A percentile compares a stretch with the other conserved stretches of the same genome.
These are phyloP conservation scores for Cetoscarus ocellatus DNA, from an alignment of 2,797 vertebrate species.

Conservation along the genomic window DNA sequence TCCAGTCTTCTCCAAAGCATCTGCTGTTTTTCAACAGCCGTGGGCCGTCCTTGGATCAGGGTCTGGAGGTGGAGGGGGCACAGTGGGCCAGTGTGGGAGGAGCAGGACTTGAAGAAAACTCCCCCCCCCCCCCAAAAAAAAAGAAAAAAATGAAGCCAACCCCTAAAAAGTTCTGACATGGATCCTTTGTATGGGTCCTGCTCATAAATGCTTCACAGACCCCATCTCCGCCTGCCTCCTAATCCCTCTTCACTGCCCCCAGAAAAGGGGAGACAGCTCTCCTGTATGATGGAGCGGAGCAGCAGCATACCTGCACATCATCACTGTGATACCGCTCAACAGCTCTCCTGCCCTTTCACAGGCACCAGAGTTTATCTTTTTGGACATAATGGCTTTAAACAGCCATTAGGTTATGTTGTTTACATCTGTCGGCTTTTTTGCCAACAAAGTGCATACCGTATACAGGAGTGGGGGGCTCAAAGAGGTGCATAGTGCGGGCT, in stretches of 20 bases:
- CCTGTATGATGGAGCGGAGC: conserved; percentile 57
- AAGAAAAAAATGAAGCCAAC: conserved; percentile 46
- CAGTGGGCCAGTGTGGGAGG: conserved; percentile 64
- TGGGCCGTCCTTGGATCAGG: conserved; percentile 68
- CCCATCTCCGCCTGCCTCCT: conserved; percentile 71
- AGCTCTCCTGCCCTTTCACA: conserved; percentile 74
- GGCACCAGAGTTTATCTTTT: conserved; percentile 79
- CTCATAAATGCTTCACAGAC: conserved; percentile 75
- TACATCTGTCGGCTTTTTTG: conserved; percentile 68
- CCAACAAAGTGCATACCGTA: conserved; percentile 52
- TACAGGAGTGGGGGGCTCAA: conserved; percentile 23
- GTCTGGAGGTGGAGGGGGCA: conserved; percentile 62
- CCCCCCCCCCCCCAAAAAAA: conserved; percentile 52
- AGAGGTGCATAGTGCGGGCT: conserved; percentile 52
- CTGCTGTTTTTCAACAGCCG: conserved; percentile 79
- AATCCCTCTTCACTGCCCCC: conserved; percentile 64
- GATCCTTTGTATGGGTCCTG: conserved; percentile 56
- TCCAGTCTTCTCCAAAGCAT: conserved; percentile 69
- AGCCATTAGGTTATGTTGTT: conserved; percentile 81
- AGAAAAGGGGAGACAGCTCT: conserved; percentile 61
- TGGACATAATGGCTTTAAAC: conserved; percentile 84
- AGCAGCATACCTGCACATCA: conserved; percentile 84
- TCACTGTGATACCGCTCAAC: conserved; percentile 72
- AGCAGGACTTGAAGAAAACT: conserved; percentile 60
- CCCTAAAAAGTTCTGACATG: conserved; percentile 58